Conservation (phyloP, 2,888 invertebrate genomes). For the Fragum whitleyi region DNA sequence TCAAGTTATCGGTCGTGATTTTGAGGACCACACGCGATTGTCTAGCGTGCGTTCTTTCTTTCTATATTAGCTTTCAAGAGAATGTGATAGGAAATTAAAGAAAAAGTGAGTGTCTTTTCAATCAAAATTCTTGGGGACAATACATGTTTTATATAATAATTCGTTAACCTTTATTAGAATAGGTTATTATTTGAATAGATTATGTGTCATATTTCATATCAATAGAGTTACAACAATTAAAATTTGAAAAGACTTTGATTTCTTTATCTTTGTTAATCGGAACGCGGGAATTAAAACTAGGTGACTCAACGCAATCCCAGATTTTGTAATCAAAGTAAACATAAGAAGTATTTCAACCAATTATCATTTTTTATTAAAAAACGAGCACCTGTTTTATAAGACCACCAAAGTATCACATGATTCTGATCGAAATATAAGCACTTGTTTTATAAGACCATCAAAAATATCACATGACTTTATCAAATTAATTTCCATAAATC, state of each 20-base stretch:
- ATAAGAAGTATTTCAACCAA: constrained; percentile 29
- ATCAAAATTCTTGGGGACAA: background rate
- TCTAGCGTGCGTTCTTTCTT: too few species aligned
- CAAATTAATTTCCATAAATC: background rate
- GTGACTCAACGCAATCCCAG: background rate
- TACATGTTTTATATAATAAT: background rate
- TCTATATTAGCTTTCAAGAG: too few species aligned
- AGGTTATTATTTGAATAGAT: background rate
- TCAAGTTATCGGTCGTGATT: too few species aligned
- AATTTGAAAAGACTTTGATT: background rate
- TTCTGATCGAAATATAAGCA: too few species aligned
- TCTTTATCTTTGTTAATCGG: background rate
- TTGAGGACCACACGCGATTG: too few species aligned
- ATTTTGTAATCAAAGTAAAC: constrained; percentile 3
- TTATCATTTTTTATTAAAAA: constrained; percentile 16
- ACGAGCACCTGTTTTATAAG: background rate
- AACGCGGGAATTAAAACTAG: constrained; percentile 4
- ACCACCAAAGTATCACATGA: background rate
- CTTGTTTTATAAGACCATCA: background rate
- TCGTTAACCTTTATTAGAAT: background rate
- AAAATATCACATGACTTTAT: background rate
- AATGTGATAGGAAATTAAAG: too few species aligned
- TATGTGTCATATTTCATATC: background rate
- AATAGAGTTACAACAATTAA: background rate
- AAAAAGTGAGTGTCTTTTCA: too few species aligned